Conservation (phyloP, 2,113 vertebrate species). For the Platichthys flesus region DNA sequence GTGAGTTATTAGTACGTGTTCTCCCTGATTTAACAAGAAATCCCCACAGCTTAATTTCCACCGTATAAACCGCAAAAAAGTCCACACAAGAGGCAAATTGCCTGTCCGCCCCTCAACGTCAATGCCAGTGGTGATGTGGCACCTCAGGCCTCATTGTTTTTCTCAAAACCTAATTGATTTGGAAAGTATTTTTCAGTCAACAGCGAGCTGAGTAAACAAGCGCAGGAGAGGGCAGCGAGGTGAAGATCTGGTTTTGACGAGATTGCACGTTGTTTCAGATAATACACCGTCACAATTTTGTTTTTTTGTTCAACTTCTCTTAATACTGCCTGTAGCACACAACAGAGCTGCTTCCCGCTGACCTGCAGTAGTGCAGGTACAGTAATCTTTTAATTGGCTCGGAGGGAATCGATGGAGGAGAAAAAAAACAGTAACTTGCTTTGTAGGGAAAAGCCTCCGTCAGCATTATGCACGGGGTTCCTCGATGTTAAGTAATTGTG, state of each 20-base stretch:
- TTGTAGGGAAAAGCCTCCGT: background rate
- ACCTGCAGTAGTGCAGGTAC: slow-evolving; percentile 3
- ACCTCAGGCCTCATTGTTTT: slow-evolving; percentile 42
- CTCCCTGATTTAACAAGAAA: slow-evolving; percentile 20
- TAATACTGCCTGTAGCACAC: slow-evolving; percentile 1
- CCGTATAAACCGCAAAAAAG: slow-evolving; percentile 9
- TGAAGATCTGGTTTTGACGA: slow-evolving; percentile 14
- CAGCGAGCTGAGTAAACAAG: slow-evolving; percentile 39
- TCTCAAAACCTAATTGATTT: slow-evolving; percentile 71
- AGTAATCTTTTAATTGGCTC: slow-evolving; percentile 58
- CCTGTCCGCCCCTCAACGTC: slow-evolving; percentile 42
- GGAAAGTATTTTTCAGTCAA: slow-evolving; percentile 53
- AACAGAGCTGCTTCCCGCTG: slow-evolving; percentile 23
- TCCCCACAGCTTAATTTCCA: slow-evolving; percentile 23
- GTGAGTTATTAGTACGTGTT: slow-evolving; percentile 10
- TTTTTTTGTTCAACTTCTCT: background rate
- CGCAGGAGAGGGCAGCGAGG: slow-evolving; percentile 31
- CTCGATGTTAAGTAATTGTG: background rate
- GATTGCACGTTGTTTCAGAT: slow-evolving; percentile 59
- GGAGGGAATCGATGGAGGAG: background rate
- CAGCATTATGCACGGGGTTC: background rate
- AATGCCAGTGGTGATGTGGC: slow-evolving; percentile 19
- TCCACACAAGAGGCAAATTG: slow-evolving; percentile 56
- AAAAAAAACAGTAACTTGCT: slow-evolving; percentile 16
- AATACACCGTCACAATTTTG: slow-evolving; percentile 48